Evolutionary conservation across 2,113 vertebrate species (phyloP), one percentile per base, ranked within the genome.

Genomic region (Pimephales promelas): DNA sequence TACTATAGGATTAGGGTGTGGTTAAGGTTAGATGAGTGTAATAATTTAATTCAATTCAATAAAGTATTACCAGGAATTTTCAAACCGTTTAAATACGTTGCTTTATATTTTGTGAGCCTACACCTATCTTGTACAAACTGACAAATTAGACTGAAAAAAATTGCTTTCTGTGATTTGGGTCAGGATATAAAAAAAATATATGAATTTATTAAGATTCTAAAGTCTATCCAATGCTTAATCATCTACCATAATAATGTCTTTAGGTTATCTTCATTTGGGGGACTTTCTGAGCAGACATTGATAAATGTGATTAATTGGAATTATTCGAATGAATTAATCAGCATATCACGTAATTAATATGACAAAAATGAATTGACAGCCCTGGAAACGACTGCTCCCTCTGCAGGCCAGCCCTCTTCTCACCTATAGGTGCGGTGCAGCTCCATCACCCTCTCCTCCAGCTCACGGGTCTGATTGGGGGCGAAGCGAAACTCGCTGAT

Each of bases 391-490:
- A 5, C n/a, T 22, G n/a, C 36, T 54, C 8, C n/a, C 49, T 45
- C 4, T 73, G n/a, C 3, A 40, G 28, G 45, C 26, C 36, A 16
- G 2, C 24, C n/a, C n/a, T n/a, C 73, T 49, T 52, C 80, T 81
- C 78, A 97, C 98, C 97, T 96, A 92, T 99, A 98, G 13, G 96
- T 98, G 83, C 92, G 97, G 90, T 99, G 98, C 82, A 99, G 92
- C 89, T 99, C 98, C 95, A 98, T 97, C 91, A 99, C 97, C 88
- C 97, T 94, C 90, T 99, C 98, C 89, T 99, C 98, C 85, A 99
- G 95, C 90, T 99, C 98, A 1, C 95, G 95, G 0, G 97, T 99
- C 93, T 99, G 98, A 91, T 96, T 98, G 26, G 98, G 98, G 28
- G 98, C 97, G 0, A 99, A 99, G 90, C 94, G 97, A 88, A 99